Conservation (phyloP, 2,113 vertebrate genomes). For the Syrrhaptes paradoxus region DNA sequence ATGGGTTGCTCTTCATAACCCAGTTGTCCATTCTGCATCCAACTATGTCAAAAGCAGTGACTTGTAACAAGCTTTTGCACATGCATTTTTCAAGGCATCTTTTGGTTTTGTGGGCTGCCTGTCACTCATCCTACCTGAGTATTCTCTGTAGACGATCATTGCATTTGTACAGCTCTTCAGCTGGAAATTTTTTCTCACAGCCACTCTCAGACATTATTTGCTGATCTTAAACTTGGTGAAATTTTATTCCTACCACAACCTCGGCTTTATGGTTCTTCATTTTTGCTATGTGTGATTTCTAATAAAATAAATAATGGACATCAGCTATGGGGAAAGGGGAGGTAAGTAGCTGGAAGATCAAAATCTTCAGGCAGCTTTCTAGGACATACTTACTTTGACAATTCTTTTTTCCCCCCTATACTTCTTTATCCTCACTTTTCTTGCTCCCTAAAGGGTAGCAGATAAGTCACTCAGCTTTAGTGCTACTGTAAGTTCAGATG, state of each 20-base stretch:
- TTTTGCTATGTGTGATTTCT: neutral
- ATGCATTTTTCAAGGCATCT: neutral
- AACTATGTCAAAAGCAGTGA: neutral
- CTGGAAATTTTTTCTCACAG: neutral
- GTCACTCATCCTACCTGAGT: neutral
- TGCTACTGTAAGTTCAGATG: conserved; percentile 60
- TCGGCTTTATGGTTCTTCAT: neutral
- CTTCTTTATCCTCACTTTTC: conserved; percentile 14
- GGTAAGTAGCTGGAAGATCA: neutral
- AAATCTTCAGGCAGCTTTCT: neutral
- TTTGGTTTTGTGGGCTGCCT: neutral
- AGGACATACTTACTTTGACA: neutral
- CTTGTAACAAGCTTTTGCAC: neutral
- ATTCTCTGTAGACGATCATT: neutral
- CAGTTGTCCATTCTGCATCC: neutral
- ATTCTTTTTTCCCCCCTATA: neutral
- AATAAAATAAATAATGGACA: neutral
- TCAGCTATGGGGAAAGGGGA: neutral
- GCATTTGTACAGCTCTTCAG: neutral
- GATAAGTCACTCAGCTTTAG: neutral
- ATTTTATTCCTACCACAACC: neutral
- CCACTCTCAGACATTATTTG: neutral
- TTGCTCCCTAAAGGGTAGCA: neutral
- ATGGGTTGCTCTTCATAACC: neutral
- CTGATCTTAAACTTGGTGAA: neutral